Percentiles rank a stretch among this genome's conserved stretches.
Evolutionary conservation across 1,140 invertebrate genomes (phyloP).

Genomic region (Drosophila orena): DNA sequence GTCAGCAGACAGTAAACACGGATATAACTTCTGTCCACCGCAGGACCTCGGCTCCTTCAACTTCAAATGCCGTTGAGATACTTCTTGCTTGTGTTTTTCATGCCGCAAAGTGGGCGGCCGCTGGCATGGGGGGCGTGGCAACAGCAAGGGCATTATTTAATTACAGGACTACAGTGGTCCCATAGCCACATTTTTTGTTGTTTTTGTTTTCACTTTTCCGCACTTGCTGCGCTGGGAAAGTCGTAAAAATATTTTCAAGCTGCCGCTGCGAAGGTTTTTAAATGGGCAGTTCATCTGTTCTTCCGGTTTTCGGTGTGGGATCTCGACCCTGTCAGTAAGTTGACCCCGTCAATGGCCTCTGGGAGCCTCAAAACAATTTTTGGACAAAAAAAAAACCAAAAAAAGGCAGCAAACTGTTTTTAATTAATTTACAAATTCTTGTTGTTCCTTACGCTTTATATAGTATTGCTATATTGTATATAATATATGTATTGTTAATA

Average conservation of each 20-base stretch:
- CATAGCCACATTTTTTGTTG: constrained; percentile 5
- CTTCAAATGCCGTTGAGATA: constrained; percentile 76
- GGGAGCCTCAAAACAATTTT: constrained; percentile 72
- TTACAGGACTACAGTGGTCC: constrained; percentile 52
- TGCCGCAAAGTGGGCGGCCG: constrained; percentile 9
- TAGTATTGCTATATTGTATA: too few relatives aligned
- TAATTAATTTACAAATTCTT: constrained; percentile 51
- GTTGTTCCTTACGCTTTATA: neutral
- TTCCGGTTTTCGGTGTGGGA: neutral
- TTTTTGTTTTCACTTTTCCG: constrained; percentile 29
- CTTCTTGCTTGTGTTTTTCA: constrained; percentile 47
- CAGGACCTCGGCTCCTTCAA: constrained; percentile 35
- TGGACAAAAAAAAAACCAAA: constrained; percentile 5
- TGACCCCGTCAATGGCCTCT: constrained; percentile 67
- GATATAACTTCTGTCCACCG: constrained; percentile 3
- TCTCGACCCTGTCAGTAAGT: constrained; percentile 42
- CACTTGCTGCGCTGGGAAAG: constrained; percentile 14
- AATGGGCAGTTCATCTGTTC: neutral
- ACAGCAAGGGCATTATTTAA: constrained; percentile 44
- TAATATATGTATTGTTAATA: too few relatives aligned
- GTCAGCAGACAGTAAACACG: constrained; percentile 18
- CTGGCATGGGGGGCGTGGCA: neutral
- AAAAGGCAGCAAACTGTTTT: constrained; percentile 45
- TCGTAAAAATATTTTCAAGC: constrained; percentile 71
- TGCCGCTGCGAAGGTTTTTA: constrained; percentile 1